phyloP scores from a whole-genome alignment of 2,797 vertebrate genomes.

The Valencia hispanica region DNA sequence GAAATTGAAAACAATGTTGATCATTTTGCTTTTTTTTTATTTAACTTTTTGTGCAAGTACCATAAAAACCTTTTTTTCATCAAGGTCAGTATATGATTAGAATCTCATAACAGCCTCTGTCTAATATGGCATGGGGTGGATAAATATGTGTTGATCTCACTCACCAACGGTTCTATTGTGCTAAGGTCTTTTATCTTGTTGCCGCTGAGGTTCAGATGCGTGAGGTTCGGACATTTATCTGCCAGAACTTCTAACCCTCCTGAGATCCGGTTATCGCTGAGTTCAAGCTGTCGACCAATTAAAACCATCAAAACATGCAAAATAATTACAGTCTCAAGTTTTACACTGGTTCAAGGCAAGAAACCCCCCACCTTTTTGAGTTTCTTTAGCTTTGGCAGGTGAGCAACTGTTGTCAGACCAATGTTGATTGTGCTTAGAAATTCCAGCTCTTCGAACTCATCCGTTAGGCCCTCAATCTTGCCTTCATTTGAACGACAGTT shows the following conservation, averaged over 20 bases:
- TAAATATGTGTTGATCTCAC: constrained; percentile 31
- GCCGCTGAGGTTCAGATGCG: constrained; percentile 98
- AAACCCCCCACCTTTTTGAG: constrained; percentile 92
- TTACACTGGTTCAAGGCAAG: not conserved
- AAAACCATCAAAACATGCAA: constrained; percentile 31
- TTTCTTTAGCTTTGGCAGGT: constrained; percentile 98
- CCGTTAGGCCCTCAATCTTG: constrained; percentile 96
- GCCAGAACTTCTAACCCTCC: constrained; percentile 98
- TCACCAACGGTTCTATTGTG: constrained; percentile 98
- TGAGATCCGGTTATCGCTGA: constrained; percentile 99
- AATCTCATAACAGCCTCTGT: not conserved
- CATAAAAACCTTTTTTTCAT: not conserved
- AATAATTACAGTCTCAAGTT: not conserved
- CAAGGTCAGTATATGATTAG: not conserved
- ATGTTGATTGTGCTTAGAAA: constrained; percentile 99
- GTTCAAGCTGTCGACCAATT: constrained; percentile 87
- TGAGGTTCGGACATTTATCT: constrained; percentile 98
- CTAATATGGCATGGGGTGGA: not conserved
- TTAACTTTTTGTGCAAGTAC: too few relatives aligned
- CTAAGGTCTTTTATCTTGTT: constrained; percentile 99
- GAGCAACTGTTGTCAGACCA: constrained; percentile 92
- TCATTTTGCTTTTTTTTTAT: too few relatives aligned
- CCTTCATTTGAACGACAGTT: constrained; percentile 97
- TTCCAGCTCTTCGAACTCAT: constrained; percentile 97
- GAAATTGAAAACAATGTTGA: not conserved